These are phyloP conservation scores for Spongilla lacustris DNA, from an alignment of 37 sponge, comb jelly and placozoan genomes.

Conservation along the genomic window DNA sequence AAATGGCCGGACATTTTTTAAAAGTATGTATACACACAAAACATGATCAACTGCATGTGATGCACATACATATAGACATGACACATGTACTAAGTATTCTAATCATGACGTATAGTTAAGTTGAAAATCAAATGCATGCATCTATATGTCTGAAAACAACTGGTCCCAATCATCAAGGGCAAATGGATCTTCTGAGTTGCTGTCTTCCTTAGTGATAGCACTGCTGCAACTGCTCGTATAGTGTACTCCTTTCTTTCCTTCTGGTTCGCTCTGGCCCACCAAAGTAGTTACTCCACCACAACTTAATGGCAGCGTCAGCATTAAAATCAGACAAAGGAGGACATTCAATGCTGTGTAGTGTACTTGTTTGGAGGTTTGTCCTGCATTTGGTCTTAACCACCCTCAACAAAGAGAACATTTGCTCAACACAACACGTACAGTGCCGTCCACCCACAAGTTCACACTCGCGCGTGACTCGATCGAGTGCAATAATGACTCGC, in stretches of 20 bases:
- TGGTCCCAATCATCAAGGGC: conserved; percentile 12
- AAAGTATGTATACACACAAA: conserved; percentile 84
- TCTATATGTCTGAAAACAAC: conserved; percentile 3
- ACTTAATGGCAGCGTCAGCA: conserved; percentile 17
- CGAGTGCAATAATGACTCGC: too few species aligned
- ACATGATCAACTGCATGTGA: conserved; percentile 75
- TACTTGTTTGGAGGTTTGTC: conserved; percentile 20
- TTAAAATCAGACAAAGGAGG: conserved; percentile 6
- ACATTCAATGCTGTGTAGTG: conserved; percentile 38
- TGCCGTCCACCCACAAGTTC: too few species aligned
- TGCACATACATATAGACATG: too few species aligned
- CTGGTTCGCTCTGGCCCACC: conserved; percentile 11
- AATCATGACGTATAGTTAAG: too few species aligned
- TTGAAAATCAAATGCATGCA: too few species aligned
- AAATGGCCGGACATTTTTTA: conserved; percentile 82
- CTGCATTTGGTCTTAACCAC: conserved; percentile 36
- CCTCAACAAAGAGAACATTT: conserved; percentile 40
- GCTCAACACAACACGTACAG: conserved; percentile 51
- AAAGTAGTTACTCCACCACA: conserved; percentile 35
- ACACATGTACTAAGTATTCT: too few species aligned
- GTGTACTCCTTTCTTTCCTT: conserved; percentile 43
- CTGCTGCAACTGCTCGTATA: not conserved
- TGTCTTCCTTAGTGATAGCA: not conserved
- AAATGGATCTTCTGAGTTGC: not conserved
- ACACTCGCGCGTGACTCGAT: too few species aligned